A percentile compares a stretch with the other conserved stretches of the same genome.
These are phyloP conservation scores for Iselma pallidipennis DNA, from an alignment of 2,888 invertebrate genomes.

Conservation along the genomic window DNA sequence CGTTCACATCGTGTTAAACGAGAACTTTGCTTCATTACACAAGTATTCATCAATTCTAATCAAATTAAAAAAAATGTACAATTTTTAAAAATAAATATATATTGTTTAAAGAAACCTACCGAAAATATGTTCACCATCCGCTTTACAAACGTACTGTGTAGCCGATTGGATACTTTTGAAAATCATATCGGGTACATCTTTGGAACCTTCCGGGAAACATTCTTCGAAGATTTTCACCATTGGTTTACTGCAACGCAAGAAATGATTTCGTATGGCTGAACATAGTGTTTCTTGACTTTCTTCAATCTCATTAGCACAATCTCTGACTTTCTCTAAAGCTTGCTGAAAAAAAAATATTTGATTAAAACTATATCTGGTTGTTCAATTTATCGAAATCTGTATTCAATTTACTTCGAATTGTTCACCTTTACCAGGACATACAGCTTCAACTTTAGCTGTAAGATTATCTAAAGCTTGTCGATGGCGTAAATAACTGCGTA, in stretches of 20 bases:
- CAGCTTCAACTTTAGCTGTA: conserved; percentile 14
- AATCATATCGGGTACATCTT: conserved; percentile 30
- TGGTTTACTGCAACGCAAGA: conserved; percentile 31
- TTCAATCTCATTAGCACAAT: conserved; percentile 29
- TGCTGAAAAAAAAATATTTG: conserved; percentile 20
- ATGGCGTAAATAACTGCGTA: conserved; percentile 14
- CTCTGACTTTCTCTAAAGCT: conserved; percentile 25
- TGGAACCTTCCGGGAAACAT: conserved; percentile 36
- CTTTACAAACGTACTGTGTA: conserved; percentile 32
- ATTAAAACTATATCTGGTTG: not conserved
- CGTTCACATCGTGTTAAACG: conserved; percentile 14
- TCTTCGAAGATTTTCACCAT: conserved; percentile 31
- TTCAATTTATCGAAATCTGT: not conserved
- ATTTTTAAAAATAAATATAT: not conserved
- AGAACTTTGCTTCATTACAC: conserved; percentile 25
- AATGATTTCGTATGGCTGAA: conserved; percentile 30
- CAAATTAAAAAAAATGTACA: conserved; percentile 5
- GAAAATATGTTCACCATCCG: conserved; percentile 43
- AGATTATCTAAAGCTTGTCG: conserved; percentile 18
- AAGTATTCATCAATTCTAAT: conserved; percentile 37
- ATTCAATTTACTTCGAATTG: conserved; percentile 28
- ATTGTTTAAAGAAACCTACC: conserved; percentile 27
- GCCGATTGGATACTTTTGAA: conserved; percentile 21
- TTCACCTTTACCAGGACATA: conserved; percentile 30
- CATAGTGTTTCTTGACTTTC: conserved; percentile 35